phyloP scores from a whole-genome alignment of 2,113 vertebrate species.

The Apodemus speciosus region DNA sequence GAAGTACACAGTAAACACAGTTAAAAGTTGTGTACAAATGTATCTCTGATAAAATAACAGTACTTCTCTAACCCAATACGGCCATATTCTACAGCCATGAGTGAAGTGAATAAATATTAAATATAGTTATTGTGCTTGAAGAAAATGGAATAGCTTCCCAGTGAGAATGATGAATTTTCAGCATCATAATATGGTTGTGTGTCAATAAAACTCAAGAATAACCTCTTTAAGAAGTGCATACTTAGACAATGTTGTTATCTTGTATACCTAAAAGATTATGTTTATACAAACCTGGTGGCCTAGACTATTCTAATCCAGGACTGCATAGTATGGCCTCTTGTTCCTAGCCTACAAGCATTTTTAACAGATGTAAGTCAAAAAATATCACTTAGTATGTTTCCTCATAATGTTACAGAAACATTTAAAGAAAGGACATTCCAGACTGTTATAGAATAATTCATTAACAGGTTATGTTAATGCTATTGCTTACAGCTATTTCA shows the following conservation, averaged over 20 bases:
- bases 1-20: not conserved
- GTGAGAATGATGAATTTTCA: conserved; percentile 7
- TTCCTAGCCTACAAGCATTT: not conserved
- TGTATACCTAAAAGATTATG: not conserved
- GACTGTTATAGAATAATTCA: conserved; percentile 38
- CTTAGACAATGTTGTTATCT: not conserved
- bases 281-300: not conserved
- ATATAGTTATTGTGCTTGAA: not conserved
- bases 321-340: too few species aligned
- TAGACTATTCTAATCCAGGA: not conserved
- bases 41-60: not conserved
- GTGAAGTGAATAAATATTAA: not conserved
- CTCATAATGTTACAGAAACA: conserved; percentile 21
- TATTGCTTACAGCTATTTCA: not conserved
- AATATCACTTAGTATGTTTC: not conserved
- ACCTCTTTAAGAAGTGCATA: not conserved
- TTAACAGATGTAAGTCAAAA: conserved; percentile 9
- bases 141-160: not conserved
- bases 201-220: not conserved
- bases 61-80: not conserved
- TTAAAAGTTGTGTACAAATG: not conserved
- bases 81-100: not conserved
- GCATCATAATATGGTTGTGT: not conserved
- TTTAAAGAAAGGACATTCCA: conserved; percentile 49
- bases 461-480: conserved; percentile 49